These are phyloP conservation scores for Gracilinanus agilis DNA, from an alignment of 2,113 vertebrate species.

Conservation along the genomic window DNA sequence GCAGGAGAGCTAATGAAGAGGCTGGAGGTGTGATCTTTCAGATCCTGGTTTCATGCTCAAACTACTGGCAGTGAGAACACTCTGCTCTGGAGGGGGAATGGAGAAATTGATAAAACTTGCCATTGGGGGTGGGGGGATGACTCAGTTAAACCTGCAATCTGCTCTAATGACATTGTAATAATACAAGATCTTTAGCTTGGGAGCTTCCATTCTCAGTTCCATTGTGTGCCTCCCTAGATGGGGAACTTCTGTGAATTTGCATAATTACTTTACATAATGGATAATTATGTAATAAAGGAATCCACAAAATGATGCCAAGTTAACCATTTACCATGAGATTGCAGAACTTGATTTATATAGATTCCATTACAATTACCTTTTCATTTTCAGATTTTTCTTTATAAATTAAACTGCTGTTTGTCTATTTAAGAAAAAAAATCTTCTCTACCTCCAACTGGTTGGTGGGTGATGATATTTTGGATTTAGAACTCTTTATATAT, in stretches of 20 bases:
- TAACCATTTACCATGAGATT: constrained; percentile 80
- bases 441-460: constrained; percentile 36
- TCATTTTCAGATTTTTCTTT: constrained; percentile 78
- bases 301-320: constrained; percentile 81
- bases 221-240: constrained; percentile 25
- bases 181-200: constrained; percentile 75
- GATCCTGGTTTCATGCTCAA: constrained; percentile 59
- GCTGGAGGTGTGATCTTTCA: not conserved
- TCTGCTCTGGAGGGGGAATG: constrained; percentile 71
- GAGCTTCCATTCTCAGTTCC: constrained; percentile 54
- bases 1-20: not conserved
- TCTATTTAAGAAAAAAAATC: constrained; percentile 63
- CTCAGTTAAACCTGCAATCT: constrained; percentile 82
- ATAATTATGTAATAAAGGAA: constrained; percentile 83
- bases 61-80: constrained; percentile 66
- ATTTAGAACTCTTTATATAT: constrained; percentile 75
- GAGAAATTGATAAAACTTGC: not conserved
- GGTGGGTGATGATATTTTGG: constrained; percentile 64
- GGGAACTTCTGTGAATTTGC: constrained; percentile 80
- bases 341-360: constrained; percentile 79
- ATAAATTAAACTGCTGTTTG: constrained; percentile 72
- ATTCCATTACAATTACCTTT: constrained; percentile 78
- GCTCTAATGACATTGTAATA: constrained; percentile 82
- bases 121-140: constrained; percentile 40
- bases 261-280: constrained; percentile 79